A percentile compares a stretch with the other conserved stretches of the same genome.
Conservation (phyloP, 2,113 vertebrate genomes). For the Haemorhous mexicanus region DNA sequence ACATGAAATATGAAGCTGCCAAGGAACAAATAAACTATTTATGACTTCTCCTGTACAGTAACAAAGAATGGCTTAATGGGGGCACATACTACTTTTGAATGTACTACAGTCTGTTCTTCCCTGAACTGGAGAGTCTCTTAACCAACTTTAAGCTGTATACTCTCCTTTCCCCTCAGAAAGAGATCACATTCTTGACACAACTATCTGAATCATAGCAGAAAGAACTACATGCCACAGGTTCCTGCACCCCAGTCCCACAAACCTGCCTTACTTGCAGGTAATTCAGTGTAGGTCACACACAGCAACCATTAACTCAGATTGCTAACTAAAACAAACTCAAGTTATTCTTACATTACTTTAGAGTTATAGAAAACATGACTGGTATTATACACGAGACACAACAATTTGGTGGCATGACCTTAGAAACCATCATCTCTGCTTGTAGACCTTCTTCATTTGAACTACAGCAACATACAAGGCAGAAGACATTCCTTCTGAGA, state of each 20-base stretch:
- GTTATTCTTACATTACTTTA: neutral
- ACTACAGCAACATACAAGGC: neutral
- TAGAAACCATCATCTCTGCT: neutral
- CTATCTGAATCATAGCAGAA: neutral
- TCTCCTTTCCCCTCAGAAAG: neutral
- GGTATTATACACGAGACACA: neutral
- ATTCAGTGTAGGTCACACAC: neutral
- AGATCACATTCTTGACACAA: neutral
- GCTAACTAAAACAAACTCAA: neutral
- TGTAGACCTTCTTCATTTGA: neutral
- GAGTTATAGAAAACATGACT: neutral
- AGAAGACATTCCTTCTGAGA: neutral
- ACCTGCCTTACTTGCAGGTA: neutral
- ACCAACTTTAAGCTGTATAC: neutral
- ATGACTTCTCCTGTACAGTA: slow-evolving; percentile 19
- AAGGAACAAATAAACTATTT: slow-evolving; percentile 49
- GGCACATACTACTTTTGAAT: neutral
- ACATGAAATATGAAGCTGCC: slow-evolving; percentile 6
- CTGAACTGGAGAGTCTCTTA: neutral
- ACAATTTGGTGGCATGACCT: neutral
- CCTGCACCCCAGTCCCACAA: neutral
- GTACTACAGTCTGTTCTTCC: neutral
- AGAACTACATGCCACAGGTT: neutral
- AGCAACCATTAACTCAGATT: neutral
- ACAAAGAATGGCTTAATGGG: slow-evolving; percentile 31